phyloP scores from a whole-genome alignment of 2,113 vertebrate species.

The Columbina picui region DNA sequence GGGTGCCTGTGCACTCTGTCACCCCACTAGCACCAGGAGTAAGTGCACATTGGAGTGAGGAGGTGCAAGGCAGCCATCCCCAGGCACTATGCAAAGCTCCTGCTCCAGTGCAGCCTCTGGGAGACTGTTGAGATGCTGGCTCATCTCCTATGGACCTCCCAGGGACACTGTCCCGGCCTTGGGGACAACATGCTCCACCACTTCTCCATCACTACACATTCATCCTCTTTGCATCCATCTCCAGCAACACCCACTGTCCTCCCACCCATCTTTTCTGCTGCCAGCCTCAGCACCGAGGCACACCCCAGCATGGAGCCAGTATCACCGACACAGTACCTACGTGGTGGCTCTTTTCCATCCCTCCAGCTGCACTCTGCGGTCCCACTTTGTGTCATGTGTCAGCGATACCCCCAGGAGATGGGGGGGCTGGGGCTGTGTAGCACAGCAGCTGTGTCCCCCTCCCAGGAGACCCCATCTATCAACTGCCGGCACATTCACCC shows the following conservation, averaged over 20 bases:
- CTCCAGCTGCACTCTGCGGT: not conserved
- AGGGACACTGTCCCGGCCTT: not conserved
- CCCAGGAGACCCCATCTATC: conserved; percentile 49
- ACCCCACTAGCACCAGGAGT: not conserved
- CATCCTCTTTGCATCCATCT: not conserved
- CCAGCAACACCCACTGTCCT: not conserved
- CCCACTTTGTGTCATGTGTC: fast-evolving
- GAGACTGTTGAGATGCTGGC: fast-evolving
- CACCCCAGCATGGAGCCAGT: not conserved
- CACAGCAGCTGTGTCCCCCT: conserved; percentile 20
- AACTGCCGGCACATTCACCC: conserved; percentile 30
- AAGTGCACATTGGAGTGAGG: fast-evolving
- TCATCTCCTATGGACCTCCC: not conserved
- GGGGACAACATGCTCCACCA: fast-evolving
- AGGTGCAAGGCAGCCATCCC: not conserved
- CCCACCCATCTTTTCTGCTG: not conserved
- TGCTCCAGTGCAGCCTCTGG: not conserved
- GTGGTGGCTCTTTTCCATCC: not conserved
- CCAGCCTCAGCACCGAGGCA: fast-evolving
- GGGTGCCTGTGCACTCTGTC: fast-evolving
- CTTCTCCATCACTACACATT: fast-evolving
- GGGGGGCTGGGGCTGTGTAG: not conserved
- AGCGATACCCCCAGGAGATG: fast-evolving
- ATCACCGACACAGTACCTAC: fast-evolving
- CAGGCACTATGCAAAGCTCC: not conserved